A percentile compares a stretch with the other conserved stretches of the same genome.
Evolutionary conservation across 2,888 invertebrate species (phyloP).

Genomic region (Protonemura montana): DNA sequence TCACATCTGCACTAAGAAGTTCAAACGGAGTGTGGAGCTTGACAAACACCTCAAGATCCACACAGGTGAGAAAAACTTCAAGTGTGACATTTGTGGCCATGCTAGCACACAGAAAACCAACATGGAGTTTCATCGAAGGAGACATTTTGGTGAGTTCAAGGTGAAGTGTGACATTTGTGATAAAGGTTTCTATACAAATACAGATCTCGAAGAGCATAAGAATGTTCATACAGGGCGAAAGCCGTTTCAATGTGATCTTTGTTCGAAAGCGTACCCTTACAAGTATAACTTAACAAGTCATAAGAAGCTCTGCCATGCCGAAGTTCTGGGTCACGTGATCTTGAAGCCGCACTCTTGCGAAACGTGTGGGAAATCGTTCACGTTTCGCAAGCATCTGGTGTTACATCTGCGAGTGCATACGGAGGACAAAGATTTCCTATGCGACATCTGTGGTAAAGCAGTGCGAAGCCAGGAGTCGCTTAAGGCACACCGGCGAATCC

Average conservation of each 20-base stretch:
- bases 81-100: conserved; percentile 55
- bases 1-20: conserved; percentile 52
- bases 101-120: conserved; percentile 55
- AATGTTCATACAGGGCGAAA: conserved; percentile 48
- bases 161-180: conserved; percentile 63
- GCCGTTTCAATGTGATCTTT: conserved; percentile 54
- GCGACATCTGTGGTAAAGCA: conserved; percentile 54
- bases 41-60: conserved; percentile 51
- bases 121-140: conserved; percentile 46
- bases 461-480: conserved; percentile 55
- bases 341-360: conserved; percentile 27
- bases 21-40: conserved; percentile 34
- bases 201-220: conserved; percentile 52
- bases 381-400: conserved; percentile 28
- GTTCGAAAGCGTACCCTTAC: conserved; percentile 54
- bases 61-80: conserved; percentile 53
- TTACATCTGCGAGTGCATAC: conserved; percentile 33
- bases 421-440: conserved; percentile 51
- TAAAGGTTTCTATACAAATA: conserved; percentile 60
- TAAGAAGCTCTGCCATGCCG: conserved; percentile 35
- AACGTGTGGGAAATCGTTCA: conserved; percentile 30
- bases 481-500: conserved; percentile 52
- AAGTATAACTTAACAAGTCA: conserved; percentile 51
- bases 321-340: conserved; percentile 33
- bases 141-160: conserved; percentile 49